Evolutionary conservation across 2,888 invertebrate genomes (phyloP), one percentile per base, ranked within the genome.

Genomic region (Chesias legatella): DNA sequence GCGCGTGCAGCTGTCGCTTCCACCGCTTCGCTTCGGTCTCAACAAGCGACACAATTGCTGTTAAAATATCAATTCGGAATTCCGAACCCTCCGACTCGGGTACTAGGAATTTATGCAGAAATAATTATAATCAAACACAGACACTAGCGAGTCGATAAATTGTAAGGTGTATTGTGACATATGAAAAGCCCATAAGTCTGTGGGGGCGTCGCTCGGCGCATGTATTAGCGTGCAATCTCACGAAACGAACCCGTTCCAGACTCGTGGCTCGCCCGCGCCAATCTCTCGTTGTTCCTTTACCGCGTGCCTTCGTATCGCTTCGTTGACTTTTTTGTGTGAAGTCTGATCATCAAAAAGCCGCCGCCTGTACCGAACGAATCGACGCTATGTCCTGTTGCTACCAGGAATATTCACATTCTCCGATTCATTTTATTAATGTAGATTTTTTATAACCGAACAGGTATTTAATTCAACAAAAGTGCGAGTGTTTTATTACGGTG

Each of bases 141-240:
- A 30, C 10, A 31, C 33, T 36, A 40, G 34, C 17, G 17, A 39
- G 22, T 8, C 34, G 28, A 50, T 51, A 48, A 52, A 53, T 48
- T 43, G 43, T 33, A 41, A 37, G 41, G 52, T 44, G 42, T 48
- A 45, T 54, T 51, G 57, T 63, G 65, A 68, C 67, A 62, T 62
- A 63, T 66, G 68, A 70, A 62, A 61, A 65, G 63, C 46, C 53
- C 57, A 63, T 65, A 70, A 67, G 65, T 67, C 61, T 63, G 56
- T 51, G 57, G 48, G 60, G 67, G 66, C 67, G 63, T 66, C 51
- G 43, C 54, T 46, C 51, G 58, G 59, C 68, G 74, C 67, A 73
- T 80, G 75, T 60, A 75, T 79, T 73, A 74, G 66, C 62, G 69
- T 66, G 67, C 76, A 77, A 79, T 82, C 80, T 76, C 79, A 68